These are phyloP conservation scores for Glyptemys insculpta DNA, from an alignment of 2,797 vertebrate species.

Conservation along the genomic window DNA sequence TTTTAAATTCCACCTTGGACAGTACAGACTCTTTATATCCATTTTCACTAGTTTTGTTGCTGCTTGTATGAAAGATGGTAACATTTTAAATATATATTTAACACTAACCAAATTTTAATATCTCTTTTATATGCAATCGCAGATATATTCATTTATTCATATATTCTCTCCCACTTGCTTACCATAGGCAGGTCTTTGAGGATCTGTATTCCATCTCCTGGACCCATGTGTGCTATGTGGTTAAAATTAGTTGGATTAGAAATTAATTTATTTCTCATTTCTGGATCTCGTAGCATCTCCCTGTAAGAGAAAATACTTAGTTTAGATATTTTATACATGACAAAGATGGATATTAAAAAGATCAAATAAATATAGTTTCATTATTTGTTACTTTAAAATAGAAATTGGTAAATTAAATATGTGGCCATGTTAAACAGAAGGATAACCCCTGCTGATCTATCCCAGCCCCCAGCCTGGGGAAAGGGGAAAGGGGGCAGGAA, in stretches of 20 bases:
- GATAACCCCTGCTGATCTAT: conserved; percentile 29
- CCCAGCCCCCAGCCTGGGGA: conserved; percentile 42
- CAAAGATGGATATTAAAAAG: conserved; percentile 1
- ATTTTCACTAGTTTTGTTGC: not conserved
- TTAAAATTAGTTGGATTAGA: conserved; percentile 99
- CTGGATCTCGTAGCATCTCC: conserved; percentile 98
- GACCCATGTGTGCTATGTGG: conserved; percentile 99
- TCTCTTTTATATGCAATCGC: conserved; percentile 2
- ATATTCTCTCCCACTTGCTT: conserved; percentile 70
- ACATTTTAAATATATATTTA: not conserved
- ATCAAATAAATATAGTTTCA: conserved; percentile 19
- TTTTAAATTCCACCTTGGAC: not conserved
- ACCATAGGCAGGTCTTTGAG: conserved; percentile 98
- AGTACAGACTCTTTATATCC: not conserved
- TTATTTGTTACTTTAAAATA: conserved; percentile 42
- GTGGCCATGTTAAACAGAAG: conserved; percentile 16
- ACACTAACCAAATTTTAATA: not conserved
- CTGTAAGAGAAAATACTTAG: conserved; percentile 84
- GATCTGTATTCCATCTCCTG: conserved; percentile 98
- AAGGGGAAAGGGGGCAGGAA: not conserved
- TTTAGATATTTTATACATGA: conserved; percentile 30
- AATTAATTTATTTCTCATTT: conserved; percentile 99
- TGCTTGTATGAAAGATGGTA: not conserved
- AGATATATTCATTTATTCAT: conserved; percentile 1
- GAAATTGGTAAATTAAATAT: conserved; percentile 38